Evolutionary conservation across 2,113 vertebrate species (phyloP).

Genomic region (Haemorhous mexicanus): DNA sequence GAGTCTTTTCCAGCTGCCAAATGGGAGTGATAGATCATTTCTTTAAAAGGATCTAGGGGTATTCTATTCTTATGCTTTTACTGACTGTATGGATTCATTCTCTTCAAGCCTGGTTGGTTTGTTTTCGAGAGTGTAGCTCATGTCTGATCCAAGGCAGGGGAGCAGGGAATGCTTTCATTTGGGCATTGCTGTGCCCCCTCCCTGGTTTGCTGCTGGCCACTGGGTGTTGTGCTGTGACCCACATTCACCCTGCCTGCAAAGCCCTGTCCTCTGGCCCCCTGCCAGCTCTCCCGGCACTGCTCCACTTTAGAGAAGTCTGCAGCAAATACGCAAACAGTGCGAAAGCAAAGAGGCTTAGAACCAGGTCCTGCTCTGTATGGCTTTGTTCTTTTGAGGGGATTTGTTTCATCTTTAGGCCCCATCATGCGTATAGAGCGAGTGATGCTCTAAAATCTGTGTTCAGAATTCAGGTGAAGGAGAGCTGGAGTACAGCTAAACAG

Average conservation of each 20-base stretch:
- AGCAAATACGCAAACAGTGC: neutral
- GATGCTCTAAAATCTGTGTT: neutral
- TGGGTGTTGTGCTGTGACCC: conserved; percentile 16
- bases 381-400: neutral
- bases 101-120: neutral
- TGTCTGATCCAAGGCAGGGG: rapidly evolving
- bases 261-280: conserved; percentile 14
- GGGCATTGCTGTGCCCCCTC: neutral
- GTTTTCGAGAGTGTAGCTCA: neutral
- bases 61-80: neutral
- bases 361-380: neutral
- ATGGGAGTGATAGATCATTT: neutral
- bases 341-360: conserved; percentile 16
- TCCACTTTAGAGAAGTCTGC: neutral
- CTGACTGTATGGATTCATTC: neutral
- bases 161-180: neutral
- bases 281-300: neutral
- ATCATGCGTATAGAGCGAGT: neutral
- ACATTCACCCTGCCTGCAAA: conserved; percentile 23
- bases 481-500: neutral
- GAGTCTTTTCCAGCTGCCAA: neutral
- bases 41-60: neutral
- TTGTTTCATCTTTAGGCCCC: neutral
- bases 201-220: neutral
- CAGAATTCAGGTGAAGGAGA: neutral